phyloP scores from a whole-genome alignment of 1,140 invertebrate species.

The Ceratitis capitata region DNA sequence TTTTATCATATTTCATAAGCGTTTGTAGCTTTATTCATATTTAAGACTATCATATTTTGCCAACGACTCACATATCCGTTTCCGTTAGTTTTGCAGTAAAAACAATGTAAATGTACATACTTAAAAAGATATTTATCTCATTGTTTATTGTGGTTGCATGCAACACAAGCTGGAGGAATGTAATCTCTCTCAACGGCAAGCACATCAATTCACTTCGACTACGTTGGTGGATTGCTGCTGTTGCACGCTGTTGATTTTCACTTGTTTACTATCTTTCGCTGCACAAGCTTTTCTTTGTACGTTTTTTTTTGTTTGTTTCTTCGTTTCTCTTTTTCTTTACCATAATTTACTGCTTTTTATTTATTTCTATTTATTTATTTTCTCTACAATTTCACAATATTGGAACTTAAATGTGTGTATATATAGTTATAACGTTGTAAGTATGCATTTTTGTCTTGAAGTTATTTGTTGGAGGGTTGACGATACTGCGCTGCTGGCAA shows the following conservation, averaged over 20 bases:
- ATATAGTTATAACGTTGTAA: not conserved
- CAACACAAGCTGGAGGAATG: too few species aligned
- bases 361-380: not conserved
- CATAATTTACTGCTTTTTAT: not conserved
- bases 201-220: not conserved
- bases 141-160: not conserved
- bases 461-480: not conserved
- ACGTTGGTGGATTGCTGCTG: not conserved
- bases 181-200: not conserved
- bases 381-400: not conserved
- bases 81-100: not conserved
- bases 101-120: not conserved
- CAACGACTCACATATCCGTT: not conserved
- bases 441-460: not conserved
- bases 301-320: too few species aligned
- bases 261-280: not conserved
- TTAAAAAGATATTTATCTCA: not conserved
- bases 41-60: not conserved
- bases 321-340: too few species aligned
- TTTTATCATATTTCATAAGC: too few species aligned
- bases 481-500: not conserved
- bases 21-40: too few species aligned
- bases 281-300: not conserved
- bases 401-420: not conserved
- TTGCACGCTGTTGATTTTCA: not conserved